phyloP scores from a whole-genome alignment of 2,888 invertebrate species.

The Anagyrus pseudococci region DNA sequence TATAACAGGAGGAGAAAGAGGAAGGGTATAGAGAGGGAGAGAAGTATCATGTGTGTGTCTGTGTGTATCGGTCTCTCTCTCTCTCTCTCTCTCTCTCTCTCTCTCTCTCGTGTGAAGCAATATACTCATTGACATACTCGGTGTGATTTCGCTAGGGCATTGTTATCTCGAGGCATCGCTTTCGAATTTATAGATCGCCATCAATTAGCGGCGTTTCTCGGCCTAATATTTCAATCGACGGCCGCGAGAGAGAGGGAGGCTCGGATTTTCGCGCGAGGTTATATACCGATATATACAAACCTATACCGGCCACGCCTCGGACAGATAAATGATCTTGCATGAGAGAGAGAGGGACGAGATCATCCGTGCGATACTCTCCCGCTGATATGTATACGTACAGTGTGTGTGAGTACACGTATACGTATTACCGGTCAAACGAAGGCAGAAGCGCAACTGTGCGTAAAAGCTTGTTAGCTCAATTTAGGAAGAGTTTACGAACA shows the following conservation, averaged over 20 bases:
- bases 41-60: too few relatives aligned
- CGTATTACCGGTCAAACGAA: background rate
- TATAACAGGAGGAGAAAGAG: too few relatives aligned
- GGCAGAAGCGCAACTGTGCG: too few relatives aligned
- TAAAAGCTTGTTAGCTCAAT: background rate
- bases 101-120: too few relatives aligned
- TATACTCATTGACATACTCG: too few relatives aligned
- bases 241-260: conserved; percentile 1
- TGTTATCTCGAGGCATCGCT: conserved; percentile 14
- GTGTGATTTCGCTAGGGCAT: too few relatives aligned
- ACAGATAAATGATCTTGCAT: conserved; percentile 15
- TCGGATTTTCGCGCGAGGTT: conserved; percentile 15
- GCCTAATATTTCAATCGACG: conserved; percentile 53
- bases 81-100: too few relatives aligned
- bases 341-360: conserved; percentile 6
- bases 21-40: too few relatives aligned
- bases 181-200: conserved; percentile 47
- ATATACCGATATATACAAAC: conserved; percentile 14
- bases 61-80: too few relatives aligned
- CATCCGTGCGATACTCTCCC: conserved; percentile 6
- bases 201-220: conserved; percentile 55
- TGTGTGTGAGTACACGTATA: background rate
- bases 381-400: background rate
- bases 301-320: background rate
- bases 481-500: background rate